Conservation (phyloP, 2,888 invertebrate genomes). For the Labia minor region DNA sequence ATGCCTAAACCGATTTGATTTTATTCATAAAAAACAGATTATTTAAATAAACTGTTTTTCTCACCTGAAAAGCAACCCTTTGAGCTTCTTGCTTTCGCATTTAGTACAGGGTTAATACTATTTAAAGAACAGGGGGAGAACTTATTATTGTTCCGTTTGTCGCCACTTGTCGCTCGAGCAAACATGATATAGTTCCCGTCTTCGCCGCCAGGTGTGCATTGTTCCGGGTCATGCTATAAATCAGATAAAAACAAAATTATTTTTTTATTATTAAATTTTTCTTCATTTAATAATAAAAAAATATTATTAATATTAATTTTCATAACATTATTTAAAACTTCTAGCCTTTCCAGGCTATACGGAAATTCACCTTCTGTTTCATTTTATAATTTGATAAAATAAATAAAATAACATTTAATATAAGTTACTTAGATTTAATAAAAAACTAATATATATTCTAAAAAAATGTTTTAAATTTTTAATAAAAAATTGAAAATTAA, state of each 20-base stretch:
- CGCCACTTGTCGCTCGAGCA: constrained; percentile 94
- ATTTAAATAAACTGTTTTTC: no score
- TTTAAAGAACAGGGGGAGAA: constrained; percentile 91
- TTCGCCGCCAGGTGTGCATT: constrained; percentile 87
- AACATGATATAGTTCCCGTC: constrained; percentile 99
- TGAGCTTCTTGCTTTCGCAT: constrained; percentile 77
- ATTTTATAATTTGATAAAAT: no score
- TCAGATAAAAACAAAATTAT: constrained; percentile 21
- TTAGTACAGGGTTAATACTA: constrained; percentile 84
- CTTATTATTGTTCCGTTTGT: constrained; percentile 93
- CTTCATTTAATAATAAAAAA: neutral
- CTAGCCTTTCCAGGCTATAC: no score
- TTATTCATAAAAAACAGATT: no score
- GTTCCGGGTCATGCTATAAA: constrained; percentile 83
- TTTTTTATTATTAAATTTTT: no score
- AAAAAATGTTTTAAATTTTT: no score
- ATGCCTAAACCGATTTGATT: no score
- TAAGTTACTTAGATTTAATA: no score
- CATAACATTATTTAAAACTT: neutral
- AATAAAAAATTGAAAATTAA: no score
- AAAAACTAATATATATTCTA: no score
- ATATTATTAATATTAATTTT: neutral
- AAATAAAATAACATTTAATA: no score
- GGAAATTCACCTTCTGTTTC: no score
- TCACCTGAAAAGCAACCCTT: constrained; percentile 87